A percentile compares a stretch with the other conserved stretches of the same genome.
Conservation (phyloP, 2,113 vertebrate genomes). For the Pachyramphus minor region DNA sequence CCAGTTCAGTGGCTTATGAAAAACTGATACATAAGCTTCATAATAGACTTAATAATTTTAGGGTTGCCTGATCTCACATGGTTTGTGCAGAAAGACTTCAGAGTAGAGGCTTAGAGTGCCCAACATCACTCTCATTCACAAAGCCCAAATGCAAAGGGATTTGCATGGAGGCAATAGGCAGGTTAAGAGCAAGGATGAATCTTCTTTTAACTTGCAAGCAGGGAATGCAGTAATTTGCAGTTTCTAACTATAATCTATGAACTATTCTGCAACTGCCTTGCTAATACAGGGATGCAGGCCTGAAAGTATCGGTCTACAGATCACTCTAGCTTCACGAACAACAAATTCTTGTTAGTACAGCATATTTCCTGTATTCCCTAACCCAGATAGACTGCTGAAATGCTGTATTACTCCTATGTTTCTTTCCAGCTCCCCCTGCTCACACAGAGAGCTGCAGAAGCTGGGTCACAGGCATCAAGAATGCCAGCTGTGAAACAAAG, state of each 20-base stretch:
- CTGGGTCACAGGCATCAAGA: background rate
- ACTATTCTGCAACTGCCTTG: background rate
- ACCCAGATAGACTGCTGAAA: background rate
- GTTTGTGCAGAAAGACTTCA: background rate
- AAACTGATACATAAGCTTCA: background rate
- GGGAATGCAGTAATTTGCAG: background rate
- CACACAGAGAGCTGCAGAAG: background rate
- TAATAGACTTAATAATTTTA: slow-evolving; percentile 18
- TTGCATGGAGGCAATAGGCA: background rate
- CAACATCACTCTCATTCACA: background rate
- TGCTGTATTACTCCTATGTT: background rate
- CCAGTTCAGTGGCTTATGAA: slow-evolving; percentile 19
- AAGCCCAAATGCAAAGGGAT: background rate
- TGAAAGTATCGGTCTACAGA: background rate
- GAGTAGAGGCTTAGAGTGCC: background rate
- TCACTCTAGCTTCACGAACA: background rate
- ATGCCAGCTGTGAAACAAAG: background rate
- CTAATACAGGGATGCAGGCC: background rate
- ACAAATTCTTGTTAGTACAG: background rate
- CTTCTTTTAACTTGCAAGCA: background rate
- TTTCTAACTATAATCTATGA: background rate
- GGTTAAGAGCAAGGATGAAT: background rate
- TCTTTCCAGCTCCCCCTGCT: background rate
- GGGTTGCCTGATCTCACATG: background rate
- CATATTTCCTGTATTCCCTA: background rate